phyloP scores from a whole-genome alignment of 2,888 invertebrate genomes.

The Pristionchus entomophagus region DNA sequence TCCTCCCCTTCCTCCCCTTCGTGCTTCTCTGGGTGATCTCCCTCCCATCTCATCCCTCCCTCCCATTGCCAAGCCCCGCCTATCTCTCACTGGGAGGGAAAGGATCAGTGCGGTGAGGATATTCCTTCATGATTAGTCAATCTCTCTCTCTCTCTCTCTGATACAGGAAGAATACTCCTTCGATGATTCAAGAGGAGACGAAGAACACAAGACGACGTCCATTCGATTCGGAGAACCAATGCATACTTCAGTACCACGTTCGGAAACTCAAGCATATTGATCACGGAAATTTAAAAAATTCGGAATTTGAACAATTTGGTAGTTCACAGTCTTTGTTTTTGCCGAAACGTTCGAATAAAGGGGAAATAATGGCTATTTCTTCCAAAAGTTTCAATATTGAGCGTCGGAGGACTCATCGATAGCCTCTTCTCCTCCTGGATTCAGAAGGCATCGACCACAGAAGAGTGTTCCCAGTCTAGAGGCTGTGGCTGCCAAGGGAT shows the following conservation, averaged over 20 bases:
- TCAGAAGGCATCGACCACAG: not conserved
- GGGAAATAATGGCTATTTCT: conserved; percentile 48
- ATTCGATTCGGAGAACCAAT: conserved; percentile 70
- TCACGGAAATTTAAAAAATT: no score
- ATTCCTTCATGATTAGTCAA: not conserved
- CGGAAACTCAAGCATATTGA: conserved; percentile 16
- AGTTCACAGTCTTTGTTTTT: no score
- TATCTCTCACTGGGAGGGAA: not conserved
- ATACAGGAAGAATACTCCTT: not conserved
- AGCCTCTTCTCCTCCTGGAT: conserved; percentile 51
- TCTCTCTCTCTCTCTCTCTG: not conserved
- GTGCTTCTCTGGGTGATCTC: not conserved
- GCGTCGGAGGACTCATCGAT: conserved; percentile 71
- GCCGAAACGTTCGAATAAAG: no score
- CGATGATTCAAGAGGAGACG: not conserved
- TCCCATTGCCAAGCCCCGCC: conserved; percentile 41
- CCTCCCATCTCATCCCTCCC: conserved; percentile 13
- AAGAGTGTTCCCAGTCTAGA: conserved; percentile 22
- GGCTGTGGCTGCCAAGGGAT: not conserved
- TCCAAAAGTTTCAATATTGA: no score
- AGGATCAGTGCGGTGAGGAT: not conserved
- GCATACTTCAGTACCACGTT: conserved; percentile 71
- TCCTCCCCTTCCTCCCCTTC: conserved; percentile 1
- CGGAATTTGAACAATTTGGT: no score
- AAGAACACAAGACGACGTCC: not conserved